Percentiles rank a stretch among this genome's conserved stretches.
Evolutionary conservation across 2,888 invertebrate genomes (phyloP).

Genomic region (Latheticus oryzae): DNA sequence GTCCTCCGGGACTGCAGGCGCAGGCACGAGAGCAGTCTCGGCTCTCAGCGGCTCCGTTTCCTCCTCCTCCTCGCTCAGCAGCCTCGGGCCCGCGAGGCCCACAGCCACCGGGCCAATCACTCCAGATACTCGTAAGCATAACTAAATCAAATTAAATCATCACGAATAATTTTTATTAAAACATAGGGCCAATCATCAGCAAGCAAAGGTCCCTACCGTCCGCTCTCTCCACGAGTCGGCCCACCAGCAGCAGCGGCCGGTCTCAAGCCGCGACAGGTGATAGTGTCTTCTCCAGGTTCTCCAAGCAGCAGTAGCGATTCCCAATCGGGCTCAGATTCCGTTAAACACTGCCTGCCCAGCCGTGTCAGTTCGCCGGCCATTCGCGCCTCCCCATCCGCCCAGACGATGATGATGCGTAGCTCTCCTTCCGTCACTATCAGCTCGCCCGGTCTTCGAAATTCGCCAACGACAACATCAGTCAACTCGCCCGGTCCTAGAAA

Average conservation of each 20-base stretch:
- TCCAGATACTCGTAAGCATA: conserved; percentile 75
- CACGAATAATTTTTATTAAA: too few species aligned
- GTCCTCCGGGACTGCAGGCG: conserved; percentile 73
- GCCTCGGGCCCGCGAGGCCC: conserved; percentile 71
- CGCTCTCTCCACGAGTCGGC: conserved; percentile 76
- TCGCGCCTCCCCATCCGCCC: conserved; percentile 65
- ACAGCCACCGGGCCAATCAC: conserved; percentile 75
- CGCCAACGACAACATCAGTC: conserved; percentile 53
- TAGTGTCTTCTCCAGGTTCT: conserved; percentile 84
- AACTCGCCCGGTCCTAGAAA: conserved; percentile 60
- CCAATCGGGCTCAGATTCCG: conserved; percentile 82
- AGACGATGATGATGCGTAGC: conserved; percentile 64
- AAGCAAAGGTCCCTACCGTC: conserved; percentile 79
- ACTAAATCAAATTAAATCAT: too few species aligned
- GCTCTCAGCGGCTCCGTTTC: conserved; percentile 83
- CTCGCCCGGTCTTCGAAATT: conserved; percentile 55
- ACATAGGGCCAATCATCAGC: conserved; percentile 76
- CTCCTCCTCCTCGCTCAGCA: conserved; percentile 75
- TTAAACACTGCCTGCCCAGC: conserved; percentile 71
- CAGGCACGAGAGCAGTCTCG: conserved; percentile 74
- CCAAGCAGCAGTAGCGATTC: conserved; percentile 87
- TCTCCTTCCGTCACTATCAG: conserved; percentile 57
- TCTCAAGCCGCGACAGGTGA: conserved; percentile 68
- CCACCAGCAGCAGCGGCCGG: conserved; percentile 65
- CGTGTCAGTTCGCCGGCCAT: conserved; percentile 64